These are phyloP conservation scores for Trachymyrmex cornetzi DNA, from an alignment of 1,140 invertebrate genomes.

Conservation along the genomic window DNA sequence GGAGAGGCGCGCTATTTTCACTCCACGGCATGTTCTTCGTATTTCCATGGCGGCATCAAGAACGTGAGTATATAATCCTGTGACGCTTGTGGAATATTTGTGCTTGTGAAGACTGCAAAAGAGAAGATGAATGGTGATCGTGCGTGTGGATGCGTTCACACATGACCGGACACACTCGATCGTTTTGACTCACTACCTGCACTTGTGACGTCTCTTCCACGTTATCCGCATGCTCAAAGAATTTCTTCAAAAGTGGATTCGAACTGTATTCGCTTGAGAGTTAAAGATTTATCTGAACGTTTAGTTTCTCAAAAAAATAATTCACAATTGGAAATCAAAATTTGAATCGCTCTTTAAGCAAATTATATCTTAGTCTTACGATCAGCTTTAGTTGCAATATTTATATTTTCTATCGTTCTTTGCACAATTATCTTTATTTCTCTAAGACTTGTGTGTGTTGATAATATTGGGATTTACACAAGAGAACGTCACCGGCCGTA, in stretches of 20 bases:
- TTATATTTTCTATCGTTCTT: background rate
- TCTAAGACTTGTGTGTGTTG: background rate
- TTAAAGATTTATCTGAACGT: background rate
- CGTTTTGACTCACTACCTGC: conserved; percentile 20
- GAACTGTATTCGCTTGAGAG: background rate
- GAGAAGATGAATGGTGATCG: conserved; percentile 62
- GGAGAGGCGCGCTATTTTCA: conserved; percentile 35
- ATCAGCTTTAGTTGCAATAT: background rate
- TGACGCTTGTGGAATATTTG: conserved; percentile 53
- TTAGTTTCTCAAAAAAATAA: background rate
- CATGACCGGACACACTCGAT: conserved; percentile 40
- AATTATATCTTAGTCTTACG: background rate
- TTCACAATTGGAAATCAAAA: background rate
- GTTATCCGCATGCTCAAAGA: background rate
- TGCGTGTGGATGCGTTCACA: conserved; percentile 65
- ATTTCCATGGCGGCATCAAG: conserved; percentile 28
- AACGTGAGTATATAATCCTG: conserved; percentile 71
- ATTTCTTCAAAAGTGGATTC: background rate
- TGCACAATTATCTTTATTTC: background rate
- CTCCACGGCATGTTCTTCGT: conserved; percentile 29
- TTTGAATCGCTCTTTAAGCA: background rate
- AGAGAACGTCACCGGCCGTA: conserved; percentile 20
- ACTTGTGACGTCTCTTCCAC: conserved; percentile 40
- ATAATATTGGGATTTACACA: background rate
- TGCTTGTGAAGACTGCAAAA: conserved; percentile 45